phyloP scores from a whole-genome alignment of 1,140 invertebrate genomes.

The Diorhabda elongata region DNA sequence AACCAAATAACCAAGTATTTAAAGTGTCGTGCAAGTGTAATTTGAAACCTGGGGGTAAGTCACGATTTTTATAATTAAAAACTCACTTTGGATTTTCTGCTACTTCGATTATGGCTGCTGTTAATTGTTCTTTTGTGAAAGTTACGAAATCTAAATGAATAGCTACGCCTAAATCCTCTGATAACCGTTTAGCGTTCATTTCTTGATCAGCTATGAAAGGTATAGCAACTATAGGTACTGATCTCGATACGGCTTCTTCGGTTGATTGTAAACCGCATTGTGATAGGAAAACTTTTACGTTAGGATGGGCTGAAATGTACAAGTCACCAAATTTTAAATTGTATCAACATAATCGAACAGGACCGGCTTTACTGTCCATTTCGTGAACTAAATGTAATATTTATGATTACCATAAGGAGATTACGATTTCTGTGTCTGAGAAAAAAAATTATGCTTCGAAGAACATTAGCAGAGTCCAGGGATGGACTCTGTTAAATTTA shows the following conservation, averaged over 20 bases:
- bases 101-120: conserved; percentile 24
- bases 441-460: too few relatives aligned
- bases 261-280: conserved; percentile 53
- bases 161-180: conserved; percentile 32
- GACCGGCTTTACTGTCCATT: not conserved
- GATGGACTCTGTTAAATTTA: too few relatives aligned
- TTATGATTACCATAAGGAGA: too few relatives aligned
- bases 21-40: too few relatives aligned
- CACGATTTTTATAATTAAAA: not conserved
- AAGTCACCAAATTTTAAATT: conserved; percentile 5
- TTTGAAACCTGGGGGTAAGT: too few relatives aligned
- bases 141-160: conserved; percentile 29
- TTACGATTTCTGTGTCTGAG: too few relatives aligned
- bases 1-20: too few relatives aligned
- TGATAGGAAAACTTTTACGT: conserved; percentile 48
- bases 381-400: conserved; percentile 1
- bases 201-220: conserved; percentile 47
- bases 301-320: conserved; percentile 43
- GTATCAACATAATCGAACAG: too few relatives aligned
- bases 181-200: conserved; percentile 36
- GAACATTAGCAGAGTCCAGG: too few relatives aligned
- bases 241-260: conserved; percentile 50
- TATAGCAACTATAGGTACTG: conserved; percentile 52
- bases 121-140: conserved; percentile 28
- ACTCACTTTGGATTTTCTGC: conserved; percentile 27